Percentiles rank a stretch among this genome's conserved stretches.
These are phyloP conservation scores for Akabosia matsudoensis DNA, from an alignment of 1,140 invertebrate species.

Conservation along the genomic window DNA sequence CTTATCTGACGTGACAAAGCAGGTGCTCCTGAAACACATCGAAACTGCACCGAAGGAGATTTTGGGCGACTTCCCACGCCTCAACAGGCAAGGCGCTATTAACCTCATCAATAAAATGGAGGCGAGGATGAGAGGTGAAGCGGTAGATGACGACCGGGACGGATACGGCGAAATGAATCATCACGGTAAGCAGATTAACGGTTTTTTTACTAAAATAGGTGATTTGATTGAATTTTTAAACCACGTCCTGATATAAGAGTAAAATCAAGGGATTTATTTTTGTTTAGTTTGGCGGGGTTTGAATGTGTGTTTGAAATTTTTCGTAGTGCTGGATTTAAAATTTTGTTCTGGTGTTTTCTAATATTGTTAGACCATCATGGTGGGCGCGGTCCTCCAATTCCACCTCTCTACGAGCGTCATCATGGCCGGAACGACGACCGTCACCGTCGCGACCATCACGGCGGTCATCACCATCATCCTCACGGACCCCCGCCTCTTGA, in stretches of 20 bases:
- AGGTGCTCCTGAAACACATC: conserved; percentile 74
- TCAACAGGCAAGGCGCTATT: conserved; percentile 68
- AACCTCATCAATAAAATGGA: conserved; percentile 46
- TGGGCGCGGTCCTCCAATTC: not conserved
- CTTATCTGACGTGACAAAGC: conserved; percentile 67
- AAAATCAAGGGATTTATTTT: too few relatives aligned
- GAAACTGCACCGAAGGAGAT: conserved; percentile 87
- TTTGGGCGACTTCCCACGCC: conserved; percentile 76
- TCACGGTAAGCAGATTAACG: not conserved
- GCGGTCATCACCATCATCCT: not conserved
- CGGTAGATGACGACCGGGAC: not conserved
- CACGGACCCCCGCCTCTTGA: not conserved
- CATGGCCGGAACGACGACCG: conserved; percentile 7
- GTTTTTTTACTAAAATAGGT: too few relatives aligned
- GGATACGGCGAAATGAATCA: not conserved
- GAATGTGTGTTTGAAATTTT: not conserved
- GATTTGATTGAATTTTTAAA: too few relatives aligned
- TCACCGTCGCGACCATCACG: not conserved
- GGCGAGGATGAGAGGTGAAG: conserved; percentile 28
- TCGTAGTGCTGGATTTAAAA: not conserved
- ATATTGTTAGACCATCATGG: conserved; percentile 1
- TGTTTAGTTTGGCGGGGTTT: too few relatives aligned
- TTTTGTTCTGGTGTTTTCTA: not conserved
- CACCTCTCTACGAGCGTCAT: not conserved
- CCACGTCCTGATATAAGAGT: too few relatives aligned